Evolutionary conservation across 2,113 vertebrate genomes (phyloP).

Genomic region (Scatophagus argus): DNA sequence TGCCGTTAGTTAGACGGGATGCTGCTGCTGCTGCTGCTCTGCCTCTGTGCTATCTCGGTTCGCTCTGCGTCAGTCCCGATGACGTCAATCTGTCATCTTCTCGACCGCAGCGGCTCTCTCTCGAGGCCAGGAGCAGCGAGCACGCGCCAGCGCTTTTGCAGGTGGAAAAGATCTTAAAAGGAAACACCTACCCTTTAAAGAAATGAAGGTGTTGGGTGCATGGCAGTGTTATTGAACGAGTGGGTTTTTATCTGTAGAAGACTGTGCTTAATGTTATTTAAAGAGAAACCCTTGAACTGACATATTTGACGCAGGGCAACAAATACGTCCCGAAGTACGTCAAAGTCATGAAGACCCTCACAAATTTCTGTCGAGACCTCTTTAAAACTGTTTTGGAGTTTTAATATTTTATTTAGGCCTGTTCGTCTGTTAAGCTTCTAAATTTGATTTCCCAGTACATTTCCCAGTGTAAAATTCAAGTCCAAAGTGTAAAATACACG

Average conservation of each 20-base stretch:
- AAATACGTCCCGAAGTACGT: too few relatives aligned
- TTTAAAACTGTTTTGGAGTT: too few relatives aligned
- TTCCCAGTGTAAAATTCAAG: too few relatives aligned
- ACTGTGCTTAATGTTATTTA: too few relatives aligned
- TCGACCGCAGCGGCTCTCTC: constrained; percentile 58
- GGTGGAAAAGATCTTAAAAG: constrained; percentile 29
- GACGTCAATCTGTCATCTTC: constrained; percentile 81
- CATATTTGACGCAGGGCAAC: too few relatives aligned
- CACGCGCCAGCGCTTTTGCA: constrained; percentile 33
- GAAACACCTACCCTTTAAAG: background rate
- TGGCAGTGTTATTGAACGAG: background rate
- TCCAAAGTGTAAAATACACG: too few relatives aligned
- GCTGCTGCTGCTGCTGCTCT: constrained; percentile 64
- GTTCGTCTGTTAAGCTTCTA: too few relatives aligned
- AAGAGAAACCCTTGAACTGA: too few relatives aligned
- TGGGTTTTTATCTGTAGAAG: background rate
- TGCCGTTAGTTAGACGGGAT: constrained; percentile 49
- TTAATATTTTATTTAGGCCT: too few relatives aligned
- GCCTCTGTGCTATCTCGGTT: constrained; percentile 43
- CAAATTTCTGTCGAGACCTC: too few relatives aligned
- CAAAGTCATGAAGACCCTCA: too few relatives aligned
- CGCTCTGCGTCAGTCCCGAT: constrained; percentile 78
- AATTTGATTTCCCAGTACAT: too few relatives aligned
- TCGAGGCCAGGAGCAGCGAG: constrained; percentile 29
- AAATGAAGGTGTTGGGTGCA: background rate